Base-by-base conservation (phyloP, 37 sponge, comb jelly and placozoan species). In the Tethya wilhelma region DNA sequence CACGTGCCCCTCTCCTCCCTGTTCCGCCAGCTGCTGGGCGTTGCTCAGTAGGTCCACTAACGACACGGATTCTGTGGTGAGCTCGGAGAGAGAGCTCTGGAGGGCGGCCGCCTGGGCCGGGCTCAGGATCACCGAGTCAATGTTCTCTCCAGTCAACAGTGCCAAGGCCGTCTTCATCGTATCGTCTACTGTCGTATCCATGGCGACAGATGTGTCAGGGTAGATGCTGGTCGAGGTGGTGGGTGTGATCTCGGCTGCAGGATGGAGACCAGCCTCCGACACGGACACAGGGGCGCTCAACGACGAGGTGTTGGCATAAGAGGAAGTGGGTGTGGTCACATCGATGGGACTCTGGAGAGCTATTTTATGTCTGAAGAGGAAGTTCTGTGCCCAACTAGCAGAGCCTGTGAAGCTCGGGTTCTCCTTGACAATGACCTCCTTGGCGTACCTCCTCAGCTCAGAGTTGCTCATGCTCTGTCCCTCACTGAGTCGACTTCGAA, bases 321-420 rank as follows among this genome's bases (percentile, higher is more conserved):
- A 14, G 23, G 45, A 22, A 56, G 17, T 38, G 11, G 32, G 4
- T 12, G 38, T 7, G 37, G 38, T 2, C 11, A 56, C 68, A 14
- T 36, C 28, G 1, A 17, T 38, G 3, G 68, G 45, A 22, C 38
- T 49, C 38, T 81, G 77, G 31, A 92, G 88, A 42, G 74, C 60
- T 9, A 92, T 71, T 44, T 69, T 74, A 67, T 92, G 88, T 19
- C 93, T 79, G 23, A 80, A 78, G 12, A 92, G 81, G 28, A 92
- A 92, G 67, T 92, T 92, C 71, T 92, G 93, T n/a, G 89, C 81
- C 93, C 93, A 92, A 73, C 93, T 92, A 9, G 93, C 93, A 20
- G 93, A 92, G 8, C 84, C 93, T 31, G 93, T 92, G 69, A 92
- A 92, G 39, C 64, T 87, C 0, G 88, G 80, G 56, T 80, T 92